Conservation (phyloP, 2,888 invertebrate species). For the Amiota communis region DNA sequence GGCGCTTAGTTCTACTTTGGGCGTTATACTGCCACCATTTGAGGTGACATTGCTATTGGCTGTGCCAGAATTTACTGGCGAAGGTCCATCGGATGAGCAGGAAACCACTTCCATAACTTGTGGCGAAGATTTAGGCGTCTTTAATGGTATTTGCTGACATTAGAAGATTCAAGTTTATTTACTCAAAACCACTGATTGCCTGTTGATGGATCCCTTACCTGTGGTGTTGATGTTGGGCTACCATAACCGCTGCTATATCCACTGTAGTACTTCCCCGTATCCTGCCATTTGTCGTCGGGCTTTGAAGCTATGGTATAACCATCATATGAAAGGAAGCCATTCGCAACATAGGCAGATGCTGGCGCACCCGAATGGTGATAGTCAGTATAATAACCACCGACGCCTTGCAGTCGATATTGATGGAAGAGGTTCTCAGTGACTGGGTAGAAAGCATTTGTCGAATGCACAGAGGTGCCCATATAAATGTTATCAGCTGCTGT, state of each 20-base stretch:
- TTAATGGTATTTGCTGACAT: slow-evolving; percentile 68
- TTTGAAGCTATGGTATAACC: slow-evolving; percentile 75
- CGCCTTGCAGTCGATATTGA: slow-evolving; percentile 89
- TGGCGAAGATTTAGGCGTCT: slow-evolving; percentile 73
- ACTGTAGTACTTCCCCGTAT: slow-evolving; percentile 75
- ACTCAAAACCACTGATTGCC: too few species aligned
- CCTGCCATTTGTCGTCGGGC: slow-evolving; percentile 73
- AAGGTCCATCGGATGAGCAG: slow-evolving; percentile 73
- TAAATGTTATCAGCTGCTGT: slow-evolving; percentile 77
- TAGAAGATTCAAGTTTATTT: slow-evolving; percentile 8
- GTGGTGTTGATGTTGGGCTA: slow-evolving; percentile 72
- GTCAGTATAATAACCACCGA: slow-evolving; percentile 84
- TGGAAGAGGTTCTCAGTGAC: slow-evolving; percentile 90
- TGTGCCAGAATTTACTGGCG: slow-evolving; percentile 60
- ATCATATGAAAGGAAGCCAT: slow-evolving; percentile 83
- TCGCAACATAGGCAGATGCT: slow-evolving; percentile 80
- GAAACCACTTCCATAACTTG: slow-evolving; percentile 73
- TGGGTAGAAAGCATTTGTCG: slow-evolving; percentile 81
- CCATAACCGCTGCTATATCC: slow-evolving; percentile 73
- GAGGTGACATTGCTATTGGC: slow-evolving; percentile 53
- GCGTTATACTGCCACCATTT: slow-evolving; percentile 59
- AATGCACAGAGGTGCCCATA: slow-evolving; percentile 76
- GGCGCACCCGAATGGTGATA: slow-evolving; percentile 79
- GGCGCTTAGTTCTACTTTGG: slow-evolving; percentile 70
- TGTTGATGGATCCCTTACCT: slow-evolving; percentile 56